Percentiles rank a stretch among this genome's conserved stretches.
Conservation (phyloP, 2,113 vertebrate species). For the Gadus macrocephalus region DNA sequence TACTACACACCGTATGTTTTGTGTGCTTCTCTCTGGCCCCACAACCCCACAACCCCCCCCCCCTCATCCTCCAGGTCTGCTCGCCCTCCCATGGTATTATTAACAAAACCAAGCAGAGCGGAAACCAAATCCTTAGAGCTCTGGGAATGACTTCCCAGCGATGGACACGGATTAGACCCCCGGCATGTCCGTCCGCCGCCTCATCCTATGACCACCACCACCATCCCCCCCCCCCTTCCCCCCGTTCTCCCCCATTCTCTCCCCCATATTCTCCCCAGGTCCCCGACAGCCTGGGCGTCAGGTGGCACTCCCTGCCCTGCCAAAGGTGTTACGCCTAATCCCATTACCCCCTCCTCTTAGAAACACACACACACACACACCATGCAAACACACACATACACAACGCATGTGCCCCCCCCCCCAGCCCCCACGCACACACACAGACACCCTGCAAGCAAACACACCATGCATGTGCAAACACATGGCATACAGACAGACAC, state of each 20-base stretch:
- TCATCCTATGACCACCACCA: conserved; percentile 37
- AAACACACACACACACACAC: conserved; percentile 29
- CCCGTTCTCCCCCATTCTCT: conserved; percentile 11
- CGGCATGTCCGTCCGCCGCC: conserved; percentile 50
- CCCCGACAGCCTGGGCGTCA: conserved; percentile 93
- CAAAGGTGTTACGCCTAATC: conserved; percentile 97
- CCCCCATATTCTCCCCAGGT: conserved; percentile 54
- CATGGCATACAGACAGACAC: too few relatives aligned
- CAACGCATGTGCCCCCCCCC: neutral
- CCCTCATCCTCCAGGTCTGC: conserved; percentile 36
- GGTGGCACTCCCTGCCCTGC: conserved; percentile 88
- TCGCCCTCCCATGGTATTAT: conserved; percentile 85
- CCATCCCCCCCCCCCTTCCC: neutral
- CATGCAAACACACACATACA: neutral
- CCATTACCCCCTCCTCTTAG: conserved; percentile 81
- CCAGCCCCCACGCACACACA: too few relatives aligned
- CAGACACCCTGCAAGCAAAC: neutral
- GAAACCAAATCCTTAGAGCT: conserved; percentile 87
- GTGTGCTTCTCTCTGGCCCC: conserved; percentile 39
- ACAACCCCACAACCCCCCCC: conserved; percentile 46
- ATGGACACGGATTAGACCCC: conserved; percentile 96
- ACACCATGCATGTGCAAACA: too few relatives aligned
- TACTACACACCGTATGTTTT: conserved; percentile 21
- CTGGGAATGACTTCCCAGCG: conserved; percentile 96
- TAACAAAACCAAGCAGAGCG: conserved; percentile 90